Evolutionary conservation across 2,888 invertebrate genomes (phyloP).

Genomic region (Oligia strigilis): DNA sequence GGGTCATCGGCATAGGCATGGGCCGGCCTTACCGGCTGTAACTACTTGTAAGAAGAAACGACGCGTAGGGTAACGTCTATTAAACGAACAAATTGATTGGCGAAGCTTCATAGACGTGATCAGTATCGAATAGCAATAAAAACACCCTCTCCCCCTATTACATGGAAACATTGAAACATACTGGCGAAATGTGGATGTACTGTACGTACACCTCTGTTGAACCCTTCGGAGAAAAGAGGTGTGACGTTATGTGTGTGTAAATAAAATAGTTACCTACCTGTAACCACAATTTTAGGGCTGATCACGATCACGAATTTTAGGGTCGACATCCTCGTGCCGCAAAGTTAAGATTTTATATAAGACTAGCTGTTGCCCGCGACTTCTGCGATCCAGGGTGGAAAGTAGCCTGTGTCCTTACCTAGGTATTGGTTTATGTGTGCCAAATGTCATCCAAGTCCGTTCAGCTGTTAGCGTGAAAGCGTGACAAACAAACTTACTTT

Average conservation of each 20-base stretch:
- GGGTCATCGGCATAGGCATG: constrained; percentile 57
- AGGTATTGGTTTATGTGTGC: no score
- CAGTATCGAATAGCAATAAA: not conserved
- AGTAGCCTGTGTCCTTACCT: no score
- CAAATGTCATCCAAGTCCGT: no score
- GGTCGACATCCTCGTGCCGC: not conserved
- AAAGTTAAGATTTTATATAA: not conserved
- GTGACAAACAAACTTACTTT: no score
- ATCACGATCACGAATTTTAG: no score
- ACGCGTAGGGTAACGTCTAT: not conserved
- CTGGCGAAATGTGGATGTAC: not conserved
- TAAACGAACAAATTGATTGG: not conserved
- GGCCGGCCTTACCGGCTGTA: constrained; percentile 56
- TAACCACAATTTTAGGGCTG: not conserved
- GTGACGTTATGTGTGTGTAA: not conserved
- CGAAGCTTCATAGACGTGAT: not conserved
- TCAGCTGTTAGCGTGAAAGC: no score
- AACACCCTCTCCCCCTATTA: not conserved
- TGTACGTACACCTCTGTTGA: not conserved
- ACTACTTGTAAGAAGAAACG: not conserved
- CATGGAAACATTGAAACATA: not conserved
- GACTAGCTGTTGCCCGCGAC: not conserved
- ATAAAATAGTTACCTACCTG: not conserved
- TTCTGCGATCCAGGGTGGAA: no score
- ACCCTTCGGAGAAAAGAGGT: not conserved